Evolutionary conservation across 2,113 vertebrate genomes (phyloP), one percentile per base, ranked within the genome.

Genomic region (Aphelocoma coerulescens): DNA sequence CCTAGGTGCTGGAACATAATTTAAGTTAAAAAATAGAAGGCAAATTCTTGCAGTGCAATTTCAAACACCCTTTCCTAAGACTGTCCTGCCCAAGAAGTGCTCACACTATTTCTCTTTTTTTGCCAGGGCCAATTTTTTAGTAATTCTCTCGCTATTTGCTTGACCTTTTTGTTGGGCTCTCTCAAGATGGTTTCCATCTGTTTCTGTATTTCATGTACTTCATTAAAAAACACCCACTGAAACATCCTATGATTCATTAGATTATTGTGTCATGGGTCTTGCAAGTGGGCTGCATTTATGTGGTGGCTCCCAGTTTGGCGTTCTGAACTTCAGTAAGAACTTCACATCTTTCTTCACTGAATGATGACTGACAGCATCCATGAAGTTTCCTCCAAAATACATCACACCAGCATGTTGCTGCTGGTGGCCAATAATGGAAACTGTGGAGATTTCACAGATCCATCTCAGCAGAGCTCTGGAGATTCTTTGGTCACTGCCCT

Each of bases 161-260:
- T 94, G 90, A 93, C 93, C 84, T 96, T 95, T 91, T 28, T 90
- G 33, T 49, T 85, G 35, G 33, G 61, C 71, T 89, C 9, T 59
- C 62, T 95, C 85, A 89, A 41, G 83, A 73, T 89, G 85, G 62
- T 54, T 96, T 95, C 92, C 89, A 33, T 91, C 51, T 92, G 91
- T 93, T 92, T 88, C 88, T 92, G 46, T 91, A 84, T 94, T 92
- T 86, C 51, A 59, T 88, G 59, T 51, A 51, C 55, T 80, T 92
- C 28, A 84, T 84, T 83, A 77, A 88, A 62, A 71, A 93, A 93
- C 88, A 93, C 68, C 63, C 94, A 91, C 63, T 95, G 92, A 86
- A 97, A 63, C 59, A 88, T 84, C 72, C 30, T 91, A 66, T 91
- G 91, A 94, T 74, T 96, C 94, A 95, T 74, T 84, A 84, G 30